Percentiles rank a stretch among this genome's conserved stretches.
These are phyloP conservation scores for Pogonocichla stellata DNA, from an alignment of 2,113 vertebrate genomes.

Conservation along the genomic window DNA sequence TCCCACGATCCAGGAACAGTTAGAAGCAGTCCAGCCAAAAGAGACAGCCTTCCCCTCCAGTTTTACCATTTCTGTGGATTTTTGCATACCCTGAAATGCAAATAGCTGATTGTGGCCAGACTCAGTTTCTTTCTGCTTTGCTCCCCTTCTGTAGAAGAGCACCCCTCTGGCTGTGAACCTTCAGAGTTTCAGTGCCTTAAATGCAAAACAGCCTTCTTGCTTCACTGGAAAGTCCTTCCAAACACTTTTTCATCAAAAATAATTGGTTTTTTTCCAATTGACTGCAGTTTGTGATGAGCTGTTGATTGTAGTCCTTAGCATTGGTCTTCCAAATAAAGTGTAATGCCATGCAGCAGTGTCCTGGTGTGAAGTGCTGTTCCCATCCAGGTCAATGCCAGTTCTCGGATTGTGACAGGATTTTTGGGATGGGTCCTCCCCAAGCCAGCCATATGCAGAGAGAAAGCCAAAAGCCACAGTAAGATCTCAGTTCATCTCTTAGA, in stretches of 20 bases:
- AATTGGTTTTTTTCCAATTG: neutral
- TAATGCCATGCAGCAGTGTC: neutral
- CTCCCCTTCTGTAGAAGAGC: neutral
- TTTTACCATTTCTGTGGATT: neutral
- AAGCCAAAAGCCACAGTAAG: neutral
- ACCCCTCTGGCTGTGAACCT: neutral
- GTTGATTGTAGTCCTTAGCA: neutral
- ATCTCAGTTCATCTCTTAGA: neutral
- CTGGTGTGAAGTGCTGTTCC: neutral
- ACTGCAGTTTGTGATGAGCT: neutral
- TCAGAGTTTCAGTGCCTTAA: neutral
- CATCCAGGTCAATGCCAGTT: neutral
- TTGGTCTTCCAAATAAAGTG: neutral
- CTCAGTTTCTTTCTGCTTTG: neutral
- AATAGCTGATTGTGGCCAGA: neutral
- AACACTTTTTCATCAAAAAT: neutral
- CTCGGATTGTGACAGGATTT: neutral
- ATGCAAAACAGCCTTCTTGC: neutral
- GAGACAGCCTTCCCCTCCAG: neutral
- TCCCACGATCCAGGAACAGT: rapidly evolving
- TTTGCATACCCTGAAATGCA: neutral
- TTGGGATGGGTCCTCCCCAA: neutral
- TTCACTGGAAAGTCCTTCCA: neutral
- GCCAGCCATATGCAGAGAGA: neutral
- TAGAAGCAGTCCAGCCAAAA: neutral